Base-by-base conservation (phyloP, 2,888 invertebrate species). In the Cosmia pyralina region DNA sequence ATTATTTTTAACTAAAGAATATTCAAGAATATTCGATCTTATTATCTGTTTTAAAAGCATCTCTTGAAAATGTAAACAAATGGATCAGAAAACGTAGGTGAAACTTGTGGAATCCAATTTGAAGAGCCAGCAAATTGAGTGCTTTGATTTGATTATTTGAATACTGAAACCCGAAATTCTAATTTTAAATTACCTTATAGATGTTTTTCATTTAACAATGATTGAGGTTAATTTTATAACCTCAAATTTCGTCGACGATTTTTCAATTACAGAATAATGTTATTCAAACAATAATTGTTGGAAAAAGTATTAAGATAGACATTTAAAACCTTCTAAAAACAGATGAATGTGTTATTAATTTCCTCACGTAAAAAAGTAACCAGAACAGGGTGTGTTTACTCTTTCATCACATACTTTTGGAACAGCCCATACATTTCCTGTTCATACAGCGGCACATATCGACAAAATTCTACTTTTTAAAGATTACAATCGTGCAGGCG, bases 401-500 rank as follows among this genome's bases (percentile, higher is more conserved):
- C 8, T 28, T 28, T 46, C 4, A 28, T 13, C 7, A 44, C 1
- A 4, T 4, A 46, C 4, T 62, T 62, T 62, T 46, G 3, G 8
- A 48, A 48, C 5, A 48, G 19, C 34, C 28, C 5, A 63, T n/a
- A 38, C 28, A 38, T 0, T 46, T 52, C 10, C 13, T 11, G 13
- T 44, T 71, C 41, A 10, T 44, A 60, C 15, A 66, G 8, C 41
- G 17, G 41, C 57, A 69, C 41, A 50, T 69, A 72, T 52, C n/a
- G 17, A 73, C 52, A 67, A 67, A 58, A 44, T 64, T 53, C 55
- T 52, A 64, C 44, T 34, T 68, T 79, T 60, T 57, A 48, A 55
- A 80, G 55, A 66, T 73, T 77, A 57, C 65, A 77, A 73, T 59
- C 69, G 55, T 73, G 84, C 69, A 72, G 55, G 41, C 68, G 19